Percentiles rank a stretch among this genome's conserved stretches.
Evolutionary conservation across 2,888 invertebrate genomes (phyloP).

Genomic region (Criorhina ranunculi): DNA sequence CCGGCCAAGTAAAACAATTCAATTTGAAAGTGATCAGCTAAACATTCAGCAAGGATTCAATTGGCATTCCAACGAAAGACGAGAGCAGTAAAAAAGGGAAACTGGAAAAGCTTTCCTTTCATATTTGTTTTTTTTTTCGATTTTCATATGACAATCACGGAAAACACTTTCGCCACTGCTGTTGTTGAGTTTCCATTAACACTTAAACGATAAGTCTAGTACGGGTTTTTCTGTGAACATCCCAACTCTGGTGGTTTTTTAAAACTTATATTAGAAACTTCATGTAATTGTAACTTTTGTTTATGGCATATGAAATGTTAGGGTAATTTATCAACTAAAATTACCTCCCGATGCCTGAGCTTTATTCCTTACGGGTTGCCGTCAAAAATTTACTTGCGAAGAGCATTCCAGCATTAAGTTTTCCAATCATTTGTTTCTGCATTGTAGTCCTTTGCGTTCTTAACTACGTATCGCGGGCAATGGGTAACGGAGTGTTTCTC

Average conservation of each 20-base stretch:
- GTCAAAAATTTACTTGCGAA: too few relatives aligned
- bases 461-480: too few relatives aligned
- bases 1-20: constrained; percentile 15
- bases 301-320: not conserved
- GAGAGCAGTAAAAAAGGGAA: not conserved
- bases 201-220: not conserved
- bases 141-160: constrained; percentile 11
- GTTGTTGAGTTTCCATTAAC: not conserved
- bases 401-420: too few relatives aligned
- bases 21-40: constrained; percentile 34
- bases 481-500: too few relatives aligned
- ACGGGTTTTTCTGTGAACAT: constrained; percentile 7
- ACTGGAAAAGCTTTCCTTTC: not conserved
- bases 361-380: too few relatives aligned
- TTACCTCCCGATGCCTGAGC: too few relatives aligned
- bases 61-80: not conserved
- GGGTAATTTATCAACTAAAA: too few relatives aligned
- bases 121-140: not conserved
- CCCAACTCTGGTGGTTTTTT: not conserved
- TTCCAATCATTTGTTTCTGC: too few relatives aligned
- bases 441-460: too few relatives aligned
- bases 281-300: not conserved
- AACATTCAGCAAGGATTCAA: constrained; percentile 11
- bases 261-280: not conserved
- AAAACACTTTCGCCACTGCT: constrained; percentile 17